Conservation (phyloP, 2,888 invertebrate species). For the Caenorhabditis sp. region DNA sequence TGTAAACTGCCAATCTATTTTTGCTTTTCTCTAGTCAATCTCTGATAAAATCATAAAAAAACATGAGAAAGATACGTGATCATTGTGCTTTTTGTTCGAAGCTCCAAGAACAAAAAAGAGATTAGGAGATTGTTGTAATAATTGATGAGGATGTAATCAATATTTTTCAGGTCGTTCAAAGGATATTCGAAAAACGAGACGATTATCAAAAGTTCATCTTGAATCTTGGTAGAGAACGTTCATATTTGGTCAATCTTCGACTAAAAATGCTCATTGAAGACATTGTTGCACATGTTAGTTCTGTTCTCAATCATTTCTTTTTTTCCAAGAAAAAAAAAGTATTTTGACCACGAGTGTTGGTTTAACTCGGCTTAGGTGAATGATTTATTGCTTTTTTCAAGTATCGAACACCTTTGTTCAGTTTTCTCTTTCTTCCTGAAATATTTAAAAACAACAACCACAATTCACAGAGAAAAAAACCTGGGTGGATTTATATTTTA, state of each 20-base stretch:
- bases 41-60: constrained; percentile 9
- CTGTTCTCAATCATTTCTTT: not conserved
- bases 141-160: constrained; percentile 1
- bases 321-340: not conserved
- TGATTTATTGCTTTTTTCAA: not conserved
- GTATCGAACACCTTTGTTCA: not conserved
- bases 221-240: constrained; percentile 61
- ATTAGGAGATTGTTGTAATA: not conserved
- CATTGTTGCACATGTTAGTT: constrained; percentile 61
- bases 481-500: not conserved
- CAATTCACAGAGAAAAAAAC: not conserved
- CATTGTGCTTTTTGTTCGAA: constrained; percentile 31
- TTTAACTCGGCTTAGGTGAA: not conserved
- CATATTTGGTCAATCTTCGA: constrained; percentile 53
- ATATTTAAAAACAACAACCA: not conserved
- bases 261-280: constrained; percentile 64
- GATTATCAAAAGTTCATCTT: constrained; percentile 65
- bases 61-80: constrained; percentile 42
- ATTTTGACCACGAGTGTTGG: not conserved
- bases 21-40: constrained; percentile 16
- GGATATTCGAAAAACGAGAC: constrained; percentile 68
- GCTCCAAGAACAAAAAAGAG: not conserved
- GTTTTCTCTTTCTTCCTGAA: not conserved
- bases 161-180: constrained; percentile 48
- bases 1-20: constrained; percentile 17